phyloP scores from a whole-genome alignment of 2,797 vertebrate species.

The Prionace glauca region DNA sequence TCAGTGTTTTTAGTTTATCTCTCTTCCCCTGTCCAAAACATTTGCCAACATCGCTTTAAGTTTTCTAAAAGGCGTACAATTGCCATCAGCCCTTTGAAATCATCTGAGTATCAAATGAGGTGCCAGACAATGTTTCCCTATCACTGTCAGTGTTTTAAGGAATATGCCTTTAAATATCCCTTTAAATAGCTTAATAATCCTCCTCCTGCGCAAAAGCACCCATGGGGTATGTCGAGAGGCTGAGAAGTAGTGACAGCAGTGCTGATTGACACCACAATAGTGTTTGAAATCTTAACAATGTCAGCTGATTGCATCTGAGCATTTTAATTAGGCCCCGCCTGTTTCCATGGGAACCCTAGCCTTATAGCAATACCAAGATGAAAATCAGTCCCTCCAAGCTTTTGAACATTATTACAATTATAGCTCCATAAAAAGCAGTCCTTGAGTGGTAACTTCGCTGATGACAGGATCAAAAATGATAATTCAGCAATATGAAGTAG shows the following conservation, averaged over 20 bases:
- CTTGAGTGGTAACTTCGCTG: neutral
- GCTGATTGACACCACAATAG: neutral
- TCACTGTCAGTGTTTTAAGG: neutral
- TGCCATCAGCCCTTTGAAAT: too few species aligned
- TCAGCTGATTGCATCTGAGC: neutral
- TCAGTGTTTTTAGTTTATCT: too few species aligned
- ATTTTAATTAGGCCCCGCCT: neutral
- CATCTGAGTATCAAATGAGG: neutral
- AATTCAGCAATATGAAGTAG: constrained; percentile 20
- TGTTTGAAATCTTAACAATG: neutral
- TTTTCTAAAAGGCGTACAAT: neutral
- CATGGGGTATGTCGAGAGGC: neutral
- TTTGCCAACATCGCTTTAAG: neutral
- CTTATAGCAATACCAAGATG: neutral
- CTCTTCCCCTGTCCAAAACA: too few species aligned
- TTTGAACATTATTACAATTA: neutral
- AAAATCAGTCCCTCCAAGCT: neutral
- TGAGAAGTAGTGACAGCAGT: neutral
- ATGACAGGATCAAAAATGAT: constrained; percentile 29
- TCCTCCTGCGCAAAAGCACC: neutral
- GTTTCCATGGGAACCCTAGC: neutral
- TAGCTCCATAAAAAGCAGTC: neutral
- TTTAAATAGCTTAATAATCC: neutral
- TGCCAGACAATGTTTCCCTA: neutral
- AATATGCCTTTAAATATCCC: neutral